A percentile compares a stretch with the other conserved stretches of the same genome.
These are phyloP conservation scores for Momotus momota DNA, from an alignment of 2,797 vertebrate species.

Conservation along the genomic window DNA sequence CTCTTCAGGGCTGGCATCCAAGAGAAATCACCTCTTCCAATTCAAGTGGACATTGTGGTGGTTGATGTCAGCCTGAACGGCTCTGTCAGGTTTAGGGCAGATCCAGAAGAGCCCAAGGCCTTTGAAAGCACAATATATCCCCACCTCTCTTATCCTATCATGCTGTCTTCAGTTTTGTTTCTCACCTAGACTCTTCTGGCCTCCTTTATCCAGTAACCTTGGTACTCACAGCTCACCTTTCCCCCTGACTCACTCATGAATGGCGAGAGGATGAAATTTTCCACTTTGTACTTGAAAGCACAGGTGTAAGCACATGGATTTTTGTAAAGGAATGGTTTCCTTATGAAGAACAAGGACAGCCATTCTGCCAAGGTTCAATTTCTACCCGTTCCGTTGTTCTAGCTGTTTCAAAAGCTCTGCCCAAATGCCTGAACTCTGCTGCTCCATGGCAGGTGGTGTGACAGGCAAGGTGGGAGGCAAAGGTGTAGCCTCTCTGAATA, in stretches of 20 bases:
- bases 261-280: background rate
- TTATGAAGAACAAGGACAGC: background rate
- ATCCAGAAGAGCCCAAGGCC: background rate
- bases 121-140: background rate
- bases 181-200: background rate
- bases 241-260: background rate
- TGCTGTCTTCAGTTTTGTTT: background rate
- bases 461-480: background rate
- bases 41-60: background rate
- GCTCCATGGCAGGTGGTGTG: background rate
- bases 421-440: background rate
- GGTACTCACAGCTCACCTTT: background rate
- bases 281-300: background rate
- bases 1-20: background rate
- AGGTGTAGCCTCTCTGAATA: background rate
- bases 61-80: background rate
- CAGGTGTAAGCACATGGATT: background rate
- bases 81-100: background rate
- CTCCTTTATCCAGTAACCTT: background rate
- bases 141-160: background rate
- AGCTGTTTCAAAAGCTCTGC: background rate
- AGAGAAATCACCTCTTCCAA: background rate
- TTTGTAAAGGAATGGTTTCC: background rate
- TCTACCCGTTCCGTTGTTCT: background rate
- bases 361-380: background rate